Conservation (phyloP, 2,113 vertebrate species). For the Anseranas semipalmata region DNA sequence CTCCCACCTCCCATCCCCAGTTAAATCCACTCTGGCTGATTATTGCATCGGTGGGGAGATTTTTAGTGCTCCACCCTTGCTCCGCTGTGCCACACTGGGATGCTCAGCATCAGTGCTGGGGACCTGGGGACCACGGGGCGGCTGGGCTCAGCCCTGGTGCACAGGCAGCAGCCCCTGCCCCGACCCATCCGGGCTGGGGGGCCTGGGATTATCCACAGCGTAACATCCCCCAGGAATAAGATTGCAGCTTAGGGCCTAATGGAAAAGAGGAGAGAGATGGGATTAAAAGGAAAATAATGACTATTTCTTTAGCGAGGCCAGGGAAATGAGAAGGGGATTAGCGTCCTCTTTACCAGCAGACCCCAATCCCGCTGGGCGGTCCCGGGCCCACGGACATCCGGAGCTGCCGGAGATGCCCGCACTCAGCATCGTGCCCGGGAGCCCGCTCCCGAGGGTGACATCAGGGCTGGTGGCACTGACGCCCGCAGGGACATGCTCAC, state of each 20-base stretch:
- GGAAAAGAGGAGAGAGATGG: constrained; percentile 11
- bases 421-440: fast-evolving
- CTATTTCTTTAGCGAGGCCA: background rate
- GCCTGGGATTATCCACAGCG: background rate
- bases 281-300: constrained; percentile 53
- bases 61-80: background rate
- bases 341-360: background rate
- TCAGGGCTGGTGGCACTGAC: fast-evolving
- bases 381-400: background rate
- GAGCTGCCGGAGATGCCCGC: fast-evolving
- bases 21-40: background rate
- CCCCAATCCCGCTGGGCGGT: background rate
- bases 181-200: background rate
- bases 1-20: fast-evolving
- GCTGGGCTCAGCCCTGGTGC: fast-evolving
- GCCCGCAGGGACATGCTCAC: fast-evolving
- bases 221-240: background rate
- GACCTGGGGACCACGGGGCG: fast-evolving
- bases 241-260: constrained; percentile 19
- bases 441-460: fast-evolving
- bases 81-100: fast-evolving
- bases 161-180: background rate
- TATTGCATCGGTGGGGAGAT: background rate
- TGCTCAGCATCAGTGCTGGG: fast-evolving
- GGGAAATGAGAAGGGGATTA: constrained; percentile 48